These are phyloP conservation scores for Sternarchorhynchus goeldii DNA, from an alignment of 2,797 vertebrate genomes.

Conservation along the genomic window DNA sequence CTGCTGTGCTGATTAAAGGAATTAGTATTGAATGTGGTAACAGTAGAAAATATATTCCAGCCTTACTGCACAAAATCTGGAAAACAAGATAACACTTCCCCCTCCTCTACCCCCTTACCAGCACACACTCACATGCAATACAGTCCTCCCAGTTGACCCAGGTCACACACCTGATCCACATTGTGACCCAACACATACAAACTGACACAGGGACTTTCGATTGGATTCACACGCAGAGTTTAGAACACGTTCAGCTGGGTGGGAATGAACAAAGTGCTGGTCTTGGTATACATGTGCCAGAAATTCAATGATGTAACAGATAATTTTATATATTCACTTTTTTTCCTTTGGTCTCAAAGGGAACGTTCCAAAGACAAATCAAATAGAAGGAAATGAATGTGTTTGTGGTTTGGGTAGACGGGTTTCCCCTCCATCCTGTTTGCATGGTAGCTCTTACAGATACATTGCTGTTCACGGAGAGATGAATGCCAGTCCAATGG, in stretches of 20 bases:
- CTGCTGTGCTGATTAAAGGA: constrained; percentile 24
- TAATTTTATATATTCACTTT: too few species aligned
- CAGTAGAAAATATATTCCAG: constrained; percentile 27
- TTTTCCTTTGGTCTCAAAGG: too few species aligned
- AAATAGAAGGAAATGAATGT: neutral
- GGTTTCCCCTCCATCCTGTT: neutral
- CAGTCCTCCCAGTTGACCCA: neutral
- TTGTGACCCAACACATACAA: neutral
- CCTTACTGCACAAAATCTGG: constrained; percentile 26
- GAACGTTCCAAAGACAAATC: neutral
- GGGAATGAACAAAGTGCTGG: neutral
- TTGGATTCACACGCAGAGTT: neutral
- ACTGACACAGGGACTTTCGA: neutral
- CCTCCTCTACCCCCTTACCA: neutral
- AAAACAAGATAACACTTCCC: constrained; percentile 35
- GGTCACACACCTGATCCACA: neutral
- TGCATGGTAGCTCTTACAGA: neutral
- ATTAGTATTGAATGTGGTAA: constrained; percentile 29
- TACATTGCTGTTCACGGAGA: neutral
- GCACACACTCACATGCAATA: neutral
- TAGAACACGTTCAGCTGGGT: neutral
- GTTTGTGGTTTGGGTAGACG: too few species aligned
- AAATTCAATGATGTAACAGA: too few species aligned
- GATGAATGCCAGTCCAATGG: neutral
- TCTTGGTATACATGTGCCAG: neutral